Percentiles rank a stretch among this genome's conserved stretches.
These are phyloP conservation scores for Schizothorax lantsangensis DNA, from an alignment of 2,797 vertebrate species.

Conservation along the genomic window DNA sequence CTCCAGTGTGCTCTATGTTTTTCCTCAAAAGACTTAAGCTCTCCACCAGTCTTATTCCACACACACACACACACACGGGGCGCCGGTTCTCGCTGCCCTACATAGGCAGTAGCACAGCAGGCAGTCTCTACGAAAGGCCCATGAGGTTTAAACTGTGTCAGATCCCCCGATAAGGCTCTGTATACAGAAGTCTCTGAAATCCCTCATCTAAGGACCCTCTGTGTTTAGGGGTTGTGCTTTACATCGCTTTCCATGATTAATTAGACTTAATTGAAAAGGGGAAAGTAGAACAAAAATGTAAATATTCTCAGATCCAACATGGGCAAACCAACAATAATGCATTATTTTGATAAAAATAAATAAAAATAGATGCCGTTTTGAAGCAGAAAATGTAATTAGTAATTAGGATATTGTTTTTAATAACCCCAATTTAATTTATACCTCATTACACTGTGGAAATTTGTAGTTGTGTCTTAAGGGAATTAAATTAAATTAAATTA, in stretches of 20 bases:
- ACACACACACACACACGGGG: conserved; percentile 64
- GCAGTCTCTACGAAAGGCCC: conserved; percentile 74
- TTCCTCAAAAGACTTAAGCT: conserved; percentile 60
- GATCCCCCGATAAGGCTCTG: conserved; percentile 74
- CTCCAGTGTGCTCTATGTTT: not conserved
- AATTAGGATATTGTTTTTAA: conserved; percentile 4
- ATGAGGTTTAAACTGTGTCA: conserved; percentile 81
- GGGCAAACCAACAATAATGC: not conserved
- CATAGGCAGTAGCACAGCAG: conserved; percentile 75
- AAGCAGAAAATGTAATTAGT: not conserved
- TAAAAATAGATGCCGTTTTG: not conserved
- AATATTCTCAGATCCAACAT: conserved; percentile 12
- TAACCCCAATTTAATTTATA: not conserved
- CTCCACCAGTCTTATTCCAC: conserved; percentile 23
- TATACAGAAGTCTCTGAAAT: conserved; percentile 43
- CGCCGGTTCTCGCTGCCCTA: conserved; percentile 77
- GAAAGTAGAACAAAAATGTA: conserved; percentile 37
- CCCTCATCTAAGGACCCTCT: conserved; percentile 53
- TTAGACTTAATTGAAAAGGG: conserved; percentile 50
- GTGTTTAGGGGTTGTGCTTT: conserved; percentile 47
- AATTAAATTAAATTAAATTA: not conserved
- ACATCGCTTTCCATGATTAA: conserved; percentile 52
- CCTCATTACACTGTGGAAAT: not conserved
- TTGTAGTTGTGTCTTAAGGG: not conserved
- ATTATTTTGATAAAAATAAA: not conserved